phyloP scores from a whole-genome alignment of 1,140 invertebrate species.

The Penaeus vannamei region DNA sequence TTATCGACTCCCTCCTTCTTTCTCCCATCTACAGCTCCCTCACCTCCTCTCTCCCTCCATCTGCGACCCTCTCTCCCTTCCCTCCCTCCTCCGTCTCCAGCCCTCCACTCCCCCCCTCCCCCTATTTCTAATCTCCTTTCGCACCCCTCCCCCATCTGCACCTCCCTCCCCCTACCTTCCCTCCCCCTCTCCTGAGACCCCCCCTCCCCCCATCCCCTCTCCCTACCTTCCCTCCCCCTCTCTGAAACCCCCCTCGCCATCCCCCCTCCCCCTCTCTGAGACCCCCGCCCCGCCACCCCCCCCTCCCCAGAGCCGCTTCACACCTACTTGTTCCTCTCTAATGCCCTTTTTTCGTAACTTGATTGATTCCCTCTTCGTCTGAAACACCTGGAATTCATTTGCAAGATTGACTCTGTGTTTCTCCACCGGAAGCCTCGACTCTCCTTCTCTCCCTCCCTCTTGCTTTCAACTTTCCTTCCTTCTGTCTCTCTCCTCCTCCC shows the following conservation, averaged over 20 bases:
- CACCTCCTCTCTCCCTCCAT: not conserved
- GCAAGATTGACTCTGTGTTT: not conserved
- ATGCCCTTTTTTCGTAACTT: not conserved
- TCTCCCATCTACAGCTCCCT: not conserved
- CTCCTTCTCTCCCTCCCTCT: not conserved
- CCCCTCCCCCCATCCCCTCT: too few relatives aligned
- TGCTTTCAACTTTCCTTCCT: too few relatives aligned
- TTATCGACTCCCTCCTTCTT: not conserved
- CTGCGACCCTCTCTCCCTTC: too few relatives aligned
- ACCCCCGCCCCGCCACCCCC: not conserved
- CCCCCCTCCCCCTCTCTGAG: not conserved
- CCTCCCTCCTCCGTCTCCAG: too few relatives aligned
- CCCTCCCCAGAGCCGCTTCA: too few relatives aligned
- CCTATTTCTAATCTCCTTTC: not conserved
- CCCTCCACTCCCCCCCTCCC: not conserved
- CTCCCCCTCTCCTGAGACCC: not conserved
- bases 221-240: too few relatives aligned
- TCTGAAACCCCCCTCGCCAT: not conserved
- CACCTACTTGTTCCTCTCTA: too few relatives aligned
- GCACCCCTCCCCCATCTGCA: not conserved
- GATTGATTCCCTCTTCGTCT: not conserved
- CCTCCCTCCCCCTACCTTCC: not conserved
- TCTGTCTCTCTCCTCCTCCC: constrained; percentile 5
- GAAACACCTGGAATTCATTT: not conserved
- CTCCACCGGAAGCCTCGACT: not conserved